These are phyloP conservation scores for Myathropa florea DNA, from an alignment of 2,888 invertebrate species.

Conservation along the genomic window DNA sequence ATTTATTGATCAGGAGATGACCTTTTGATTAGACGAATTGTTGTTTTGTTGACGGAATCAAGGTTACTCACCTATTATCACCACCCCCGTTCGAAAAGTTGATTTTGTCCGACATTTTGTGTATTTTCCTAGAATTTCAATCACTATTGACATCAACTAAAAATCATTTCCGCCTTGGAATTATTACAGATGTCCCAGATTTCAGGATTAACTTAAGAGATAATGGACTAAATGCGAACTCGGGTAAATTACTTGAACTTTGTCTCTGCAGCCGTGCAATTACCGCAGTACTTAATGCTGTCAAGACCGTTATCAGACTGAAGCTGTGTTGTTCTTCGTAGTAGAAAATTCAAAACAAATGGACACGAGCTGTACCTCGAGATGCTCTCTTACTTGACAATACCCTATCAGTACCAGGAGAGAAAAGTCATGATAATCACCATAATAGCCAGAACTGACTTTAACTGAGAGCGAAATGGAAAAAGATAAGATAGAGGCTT, in stretches of 20 bases:
- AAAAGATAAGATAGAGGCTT: conserved; percentile 22
- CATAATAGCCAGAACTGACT: background rate
- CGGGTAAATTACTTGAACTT: background rate
- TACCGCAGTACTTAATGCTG: conserved; percentile 26
- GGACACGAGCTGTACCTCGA: background rate
- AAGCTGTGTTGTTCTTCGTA: conserved; percentile 45
- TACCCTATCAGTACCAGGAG: conserved; percentile 8
- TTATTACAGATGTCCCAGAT: background rate
- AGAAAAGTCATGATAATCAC: conserved; percentile 1
- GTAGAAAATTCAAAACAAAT: conserved; percentile 19
- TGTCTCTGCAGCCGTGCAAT: background rate
- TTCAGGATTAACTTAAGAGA: background rate
- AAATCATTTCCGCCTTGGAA: background rate
- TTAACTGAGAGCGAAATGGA: conserved; percentile 2
- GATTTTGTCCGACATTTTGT: conserved; percentile 59
- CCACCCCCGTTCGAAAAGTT: conserved; percentile 38
- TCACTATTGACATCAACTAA: background rate
- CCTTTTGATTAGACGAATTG: background rate
- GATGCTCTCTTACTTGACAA: conserved; percentile 7
- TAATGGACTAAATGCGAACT: background rate
- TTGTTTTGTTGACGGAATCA: background rate
- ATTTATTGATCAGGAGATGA: conserved; percentile 8
- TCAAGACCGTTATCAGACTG: conserved; percentile 59
- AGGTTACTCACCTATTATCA: conserved; percentile 64
- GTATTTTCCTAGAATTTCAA: background rate